Evolutionary conservation across 2,888 invertebrate species (phyloP).

Genomic region (Eustalomyia histrio): DNA sequence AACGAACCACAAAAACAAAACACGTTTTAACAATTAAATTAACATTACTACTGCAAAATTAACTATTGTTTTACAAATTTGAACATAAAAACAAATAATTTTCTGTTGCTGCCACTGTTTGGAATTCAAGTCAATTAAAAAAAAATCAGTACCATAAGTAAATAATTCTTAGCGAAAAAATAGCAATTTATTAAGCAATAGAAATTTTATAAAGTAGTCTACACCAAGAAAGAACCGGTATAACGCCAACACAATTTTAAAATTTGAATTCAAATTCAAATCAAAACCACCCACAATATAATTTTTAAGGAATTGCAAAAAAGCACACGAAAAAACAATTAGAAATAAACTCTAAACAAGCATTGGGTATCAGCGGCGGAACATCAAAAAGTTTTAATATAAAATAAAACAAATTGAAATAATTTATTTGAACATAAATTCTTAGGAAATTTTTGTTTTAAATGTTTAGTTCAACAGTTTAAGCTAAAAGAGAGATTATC

Average conservation of each 20-base stretch:
- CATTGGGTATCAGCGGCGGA: slow-evolving; percentile 21
- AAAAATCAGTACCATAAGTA: slow-evolving; percentile 2
- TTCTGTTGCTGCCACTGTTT: slow-evolving; percentile 40
- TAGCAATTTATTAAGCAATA: neutral
- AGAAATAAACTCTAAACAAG: neutral
- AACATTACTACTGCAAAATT: slow-evolving; percentile 47
- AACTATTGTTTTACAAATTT: slow-evolving; percentile 52
- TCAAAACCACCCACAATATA: neutral
- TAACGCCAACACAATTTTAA: neutral
- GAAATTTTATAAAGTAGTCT: neutral
- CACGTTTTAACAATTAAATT: slow-evolving; percentile 64
- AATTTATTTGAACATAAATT: slow-evolving; percentile 8
- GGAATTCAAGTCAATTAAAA: slow-evolving; percentile 16
- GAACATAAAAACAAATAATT: slow-evolving; percentile 30
- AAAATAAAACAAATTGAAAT: neutral
- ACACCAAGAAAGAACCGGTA: neutral
- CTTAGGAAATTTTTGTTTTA: neutral
- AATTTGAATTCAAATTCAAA: neutral
- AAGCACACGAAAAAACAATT: neutral
- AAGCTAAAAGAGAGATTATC: too few species aligned
- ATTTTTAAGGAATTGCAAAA: neutral
- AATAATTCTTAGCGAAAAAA: slow-evolving; percentile 9
- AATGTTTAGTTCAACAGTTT: neutral
- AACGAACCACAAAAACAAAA: slow-evolving; percentile 12
- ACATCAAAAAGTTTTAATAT: slow-evolving; percentile 27